Evolutionary conservation across 2,113 vertebrate species (phyloP), one percentile per base, ranked within the genome.

Genomic region (Ptychochromis oligacanthus): DNA sequence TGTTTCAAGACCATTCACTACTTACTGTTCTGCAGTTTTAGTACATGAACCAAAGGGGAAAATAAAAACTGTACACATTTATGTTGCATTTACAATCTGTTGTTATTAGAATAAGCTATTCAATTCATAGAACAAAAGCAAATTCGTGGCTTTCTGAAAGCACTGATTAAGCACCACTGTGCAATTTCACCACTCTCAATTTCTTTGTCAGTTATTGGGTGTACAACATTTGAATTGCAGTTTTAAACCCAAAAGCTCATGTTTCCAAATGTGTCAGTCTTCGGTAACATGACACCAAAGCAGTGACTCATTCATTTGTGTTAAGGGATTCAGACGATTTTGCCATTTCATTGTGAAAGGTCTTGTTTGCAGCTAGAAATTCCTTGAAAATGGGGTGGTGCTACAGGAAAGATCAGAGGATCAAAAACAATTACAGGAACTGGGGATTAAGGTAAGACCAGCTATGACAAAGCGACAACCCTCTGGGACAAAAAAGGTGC

Each of bases 131-230:
- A 67, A 22, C 1, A 7, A 75, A 59, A 75, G 70, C 61, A 78
- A 17, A 15, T 55, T 61, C 22, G 15, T n/a, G 46, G n/a, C 24
- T 78, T 36, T 78, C 58, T 74, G 56, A 55, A 70, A 36, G 84
- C 86, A 90, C 88, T 89, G 85, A 90, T 56, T 4, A 80, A 34
- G 80, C 74, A 22, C 62, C 61, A 46, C 84, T 83, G 22, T 38
- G 26, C 54, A 43, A 52, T 12, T n/a, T n/a, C 74, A 22, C 62
- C 61, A 46, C 84, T 83, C 22, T 38, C 54, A 43, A 52, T 12
- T 75, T 83, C 54, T 20, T 14, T 36, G 46, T 49, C 43, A 65
- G 28, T 12, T 57, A 10, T 57, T 57, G 14, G 15, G 7, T 78
- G 40, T 31, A 3, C 22, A 60, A 17, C 3, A 31, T 36, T 24